Evolutionary conservation across 2,888 invertebrate species (phyloP), one percentile per base, ranked within the genome.

Genomic region (Ochlodes sylvanus): DNA sequence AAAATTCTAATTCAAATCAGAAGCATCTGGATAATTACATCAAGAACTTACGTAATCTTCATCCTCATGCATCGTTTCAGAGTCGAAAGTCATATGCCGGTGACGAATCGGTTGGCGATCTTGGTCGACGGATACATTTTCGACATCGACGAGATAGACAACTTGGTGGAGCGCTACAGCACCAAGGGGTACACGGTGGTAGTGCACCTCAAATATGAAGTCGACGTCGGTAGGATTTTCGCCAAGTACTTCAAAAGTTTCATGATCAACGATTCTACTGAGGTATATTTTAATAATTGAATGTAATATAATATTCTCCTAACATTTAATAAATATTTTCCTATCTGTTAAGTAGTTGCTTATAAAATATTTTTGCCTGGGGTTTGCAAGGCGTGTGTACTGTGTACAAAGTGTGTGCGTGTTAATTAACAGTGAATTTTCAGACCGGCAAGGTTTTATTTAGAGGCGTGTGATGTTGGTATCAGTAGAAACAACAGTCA

Each of bases 1-100:
- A 7, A 9, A 1, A 7, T 9, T 38, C 7, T 38, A 10, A 10
- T 2, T 1, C 7, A 2, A 7, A 38, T 10, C 10, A 38, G 38
- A 10, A 38, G 10, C 3, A 38, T 38, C 27, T 27, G 27, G 27
- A 27, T 27, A 27, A n/a, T n/a, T n/a, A n/a, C n/a, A n/a, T n/a
- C n/a, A n/a, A n/a, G 27, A 38, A 38, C 12, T 34, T 38, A 9
- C 38, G 12, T 34, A 44, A 7, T 7, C 15, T 7, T 17, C 17
- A 2, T 15, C 5, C 17, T 9, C 4, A 7, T 47, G 5, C 2
- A 15, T 44, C 2, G 12, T 72, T 54, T 44, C 76, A 92, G 92
- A 63, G 83, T 90, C 32, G 91, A 92, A 75, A 80, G 79, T 57
- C 87, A 88, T 72, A 73, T 90, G 81, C 89, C 92, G 10, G 76